phyloP scores from a whole-genome alignment of 2,888 invertebrate species.

The Shargacucullia verbasci region DNA sequence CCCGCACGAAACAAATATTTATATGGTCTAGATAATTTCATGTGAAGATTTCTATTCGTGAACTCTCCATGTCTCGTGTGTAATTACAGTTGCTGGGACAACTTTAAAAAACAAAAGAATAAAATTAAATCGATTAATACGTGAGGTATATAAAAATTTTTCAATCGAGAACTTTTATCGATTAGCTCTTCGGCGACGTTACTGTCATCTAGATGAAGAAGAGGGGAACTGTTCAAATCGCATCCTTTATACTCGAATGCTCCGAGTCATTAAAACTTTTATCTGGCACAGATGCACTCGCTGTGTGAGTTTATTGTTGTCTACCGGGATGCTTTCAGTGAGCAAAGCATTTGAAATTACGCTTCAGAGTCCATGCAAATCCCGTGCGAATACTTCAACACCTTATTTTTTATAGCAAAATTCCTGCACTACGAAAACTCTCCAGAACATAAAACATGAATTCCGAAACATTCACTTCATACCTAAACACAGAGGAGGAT shows the following conservation, averaged over 20 bases:
- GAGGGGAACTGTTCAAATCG: constrained; percentile 62
- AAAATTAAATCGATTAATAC: constrained; percentile 63
- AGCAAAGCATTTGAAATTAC: constrained; percentile 70
- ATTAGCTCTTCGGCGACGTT: constrained; percentile 65
- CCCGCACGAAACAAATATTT: too few relatives aligned
- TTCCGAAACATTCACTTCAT: constrained; percentile 1
- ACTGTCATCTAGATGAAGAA: constrained; percentile 66
- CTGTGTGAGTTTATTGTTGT: constrained; percentile 71
- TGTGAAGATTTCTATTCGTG: too few relatives aligned
- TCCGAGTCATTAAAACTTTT: constrained; percentile 79
- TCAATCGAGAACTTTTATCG: constrained; percentile 76
- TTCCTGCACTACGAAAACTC: constrained; percentile 8
- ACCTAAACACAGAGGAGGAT: neutral
- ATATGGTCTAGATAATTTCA: too few relatives aligned
- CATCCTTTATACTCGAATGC: constrained; percentile 72
- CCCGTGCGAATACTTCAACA: constrained; percentile 40
- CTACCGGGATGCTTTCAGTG: constrained; percentile 69
- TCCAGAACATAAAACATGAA: constrained; percentile 1
- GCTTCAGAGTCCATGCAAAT: constrained; percentile 65
- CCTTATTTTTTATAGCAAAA: constrained; percentile 38
- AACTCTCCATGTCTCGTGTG: too few relatives aligned
- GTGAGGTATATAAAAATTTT: constrained; percentile 65
- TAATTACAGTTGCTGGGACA: too few relatives aligned
- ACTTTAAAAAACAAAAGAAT: too few relatives aligned
- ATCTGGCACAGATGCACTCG: constrained; percentile 74